Evolutionary conservation across 2,888 invertebrate genomes (phyloP).

Genomic region (Pedicia rivosa): DNA sequence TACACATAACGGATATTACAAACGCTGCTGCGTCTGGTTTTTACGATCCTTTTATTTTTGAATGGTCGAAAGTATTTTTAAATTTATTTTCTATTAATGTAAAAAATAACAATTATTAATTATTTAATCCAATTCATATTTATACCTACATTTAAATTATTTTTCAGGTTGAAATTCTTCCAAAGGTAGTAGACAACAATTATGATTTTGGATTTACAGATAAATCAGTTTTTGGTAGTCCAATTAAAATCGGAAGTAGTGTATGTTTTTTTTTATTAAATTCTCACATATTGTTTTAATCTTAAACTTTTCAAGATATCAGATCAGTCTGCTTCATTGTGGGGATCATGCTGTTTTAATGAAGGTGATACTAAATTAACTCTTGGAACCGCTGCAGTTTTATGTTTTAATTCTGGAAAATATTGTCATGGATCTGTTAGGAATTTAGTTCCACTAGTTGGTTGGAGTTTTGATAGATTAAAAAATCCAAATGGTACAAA

Average conservation of each 20-base stretch:
- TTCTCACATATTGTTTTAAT: neutral
- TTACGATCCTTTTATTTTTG: slow-evolving; percentile 79
- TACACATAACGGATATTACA: slow-evolving; percentile 75
- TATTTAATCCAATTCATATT: too few species aligned
- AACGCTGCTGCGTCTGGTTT: slow-evolving; percentile 84
- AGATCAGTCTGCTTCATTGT: slow-evolving; percentile 76
- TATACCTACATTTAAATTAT: too few species aligned
- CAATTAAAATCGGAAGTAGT: slow-evolving; percentile 62
- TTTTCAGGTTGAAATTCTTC: slow-evolving; percentile 58
- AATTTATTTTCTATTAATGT: slow-evolving; percentile 47
- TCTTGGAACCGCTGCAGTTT: slow-evolving; percentile 82
- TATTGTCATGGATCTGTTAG: slow-evolving; percentile 63
- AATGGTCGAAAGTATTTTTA: slow-evolving; percentile 65
- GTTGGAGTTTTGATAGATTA: slow-evolving; percentile 42
- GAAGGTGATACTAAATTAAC: slow-evolving; percentile 72
- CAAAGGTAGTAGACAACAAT: slow-evolving; percentile 63
- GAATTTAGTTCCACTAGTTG: slow-evolving; percentile 83
- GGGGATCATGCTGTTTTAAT: slow-evolving; percentile 69
- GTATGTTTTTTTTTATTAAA: slow-evolving; percentile 35
- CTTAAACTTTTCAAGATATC: slow-evolving; percentile 19
- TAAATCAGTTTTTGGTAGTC: slow-evolving; percentile 50
- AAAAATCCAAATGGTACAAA: slow-evolving; percentile 30
- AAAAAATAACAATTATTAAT: too few species aligned
- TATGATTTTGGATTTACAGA: slow-evolving; percentile 54
- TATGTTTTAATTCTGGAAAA: slow-evolving; percentile 66